Percentiles rank a stretch among this genome's conserved stretches.
Evolutionary conservation across 2,797 vertebrate genomes (phyloP).

Genomic region (Morelia viridis): DNA sequence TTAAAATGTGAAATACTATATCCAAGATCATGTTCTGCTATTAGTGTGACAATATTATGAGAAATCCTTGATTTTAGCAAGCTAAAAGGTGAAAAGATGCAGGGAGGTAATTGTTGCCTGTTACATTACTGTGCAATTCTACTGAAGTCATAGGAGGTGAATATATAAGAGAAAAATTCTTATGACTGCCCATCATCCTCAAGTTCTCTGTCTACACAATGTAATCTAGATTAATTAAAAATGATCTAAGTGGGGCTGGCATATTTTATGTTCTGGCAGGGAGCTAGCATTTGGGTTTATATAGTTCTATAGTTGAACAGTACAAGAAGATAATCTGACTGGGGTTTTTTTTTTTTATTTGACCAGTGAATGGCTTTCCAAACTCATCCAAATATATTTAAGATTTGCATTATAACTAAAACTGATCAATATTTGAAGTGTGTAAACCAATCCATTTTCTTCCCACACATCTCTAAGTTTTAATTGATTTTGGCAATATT

Average conservation of each 20-base stretch:
- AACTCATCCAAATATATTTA: not conserved
- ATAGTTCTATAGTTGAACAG: not conserved
- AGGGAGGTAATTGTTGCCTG: not conserved
- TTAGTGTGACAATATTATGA: not conserved
- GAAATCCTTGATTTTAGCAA: not conserved
- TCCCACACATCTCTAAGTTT: not conserved
- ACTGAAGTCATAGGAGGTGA: not conserved
- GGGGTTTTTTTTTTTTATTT: not conserved
- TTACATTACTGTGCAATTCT: not conserved
- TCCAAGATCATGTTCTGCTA: not conserved
- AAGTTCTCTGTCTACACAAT: not conserved
- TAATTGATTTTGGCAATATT: not conserved
- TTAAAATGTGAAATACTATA: constrained; percentile 6
- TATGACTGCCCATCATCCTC: not conserved
- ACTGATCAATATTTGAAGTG: not conserved
- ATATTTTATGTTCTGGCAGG: not conserved
- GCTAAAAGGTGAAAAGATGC: not conserved
- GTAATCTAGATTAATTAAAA: not conserved
- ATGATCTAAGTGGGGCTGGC: not conserved
- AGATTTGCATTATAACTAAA: constrained; percentile 6
- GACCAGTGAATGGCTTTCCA: not conserved
- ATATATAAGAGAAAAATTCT: not conserved
- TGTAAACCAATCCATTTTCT: not conserved
- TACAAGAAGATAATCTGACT: not conserved
- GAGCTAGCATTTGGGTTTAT: not conserved